Evolutionary conservation across 2,888 invertebrate species (phyloP), one percentile per base, ranked within the genome.

Genomic region (Alcis repandata): DNA sequence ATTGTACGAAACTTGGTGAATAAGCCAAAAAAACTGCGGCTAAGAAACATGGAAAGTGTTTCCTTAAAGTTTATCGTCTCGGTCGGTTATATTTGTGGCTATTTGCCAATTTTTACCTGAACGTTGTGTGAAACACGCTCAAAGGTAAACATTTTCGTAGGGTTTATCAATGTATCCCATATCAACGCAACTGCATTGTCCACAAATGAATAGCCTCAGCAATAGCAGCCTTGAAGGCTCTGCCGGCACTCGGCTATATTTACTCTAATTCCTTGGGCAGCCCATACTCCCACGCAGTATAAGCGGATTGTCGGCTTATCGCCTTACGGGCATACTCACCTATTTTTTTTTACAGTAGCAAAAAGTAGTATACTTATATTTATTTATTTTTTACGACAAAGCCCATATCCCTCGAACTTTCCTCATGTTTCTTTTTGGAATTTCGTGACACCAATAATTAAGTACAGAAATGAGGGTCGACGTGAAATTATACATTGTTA

Each of bases 381-480:
- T 51, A 57, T 20, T 79, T 83, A 84, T 84, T 87, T 77, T 79
- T 73, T 79, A 78, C 83, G 88, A 90, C 88, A 90, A 90, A 84
- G 87, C 84, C 81, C 69, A 85, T 88, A 90, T 90, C 90, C 90
- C 87, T 78, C 72, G 83, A 86, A 90, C 88, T 90, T 89, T 90
- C 80, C 83, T 84, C 77, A 83, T 83, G 83, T 84, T 86, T 87
- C 86, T 89, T 89, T 89, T 89, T 89, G 84, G 90, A 87, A 90
- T 91, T 91, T 87, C 92, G 92, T 92, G 92, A 92, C 92, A 90
- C 88, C 90, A 91, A 93, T 93, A 92, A 92, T 92, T 91, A 93
- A 90, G 88, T 87, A 82, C 79, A 80, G 81, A 84, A 83, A 86
- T 86, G 85, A 85, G 86, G 90, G 87, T 88, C 83, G 86, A 79